phyloP scores from a whole-genome alignment of 2,113 vertebrate species.

The Sigmodon hispidus region DNA sequence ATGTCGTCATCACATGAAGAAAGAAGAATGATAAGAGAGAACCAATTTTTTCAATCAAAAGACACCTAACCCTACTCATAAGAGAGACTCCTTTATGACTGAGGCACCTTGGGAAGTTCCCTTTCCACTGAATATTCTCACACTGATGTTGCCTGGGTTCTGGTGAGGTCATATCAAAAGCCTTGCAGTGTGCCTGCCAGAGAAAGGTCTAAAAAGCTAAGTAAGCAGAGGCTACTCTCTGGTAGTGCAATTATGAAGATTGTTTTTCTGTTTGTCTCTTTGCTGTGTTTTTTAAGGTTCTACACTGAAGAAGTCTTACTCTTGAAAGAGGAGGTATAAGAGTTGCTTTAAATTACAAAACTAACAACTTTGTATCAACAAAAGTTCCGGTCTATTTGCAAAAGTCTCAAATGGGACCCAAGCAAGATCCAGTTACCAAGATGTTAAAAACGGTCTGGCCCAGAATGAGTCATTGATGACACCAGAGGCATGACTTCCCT shows the following conservation, averaged over 20 bases:
- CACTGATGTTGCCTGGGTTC: not conserved
- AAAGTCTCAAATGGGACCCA: not conserved
- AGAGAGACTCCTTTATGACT: not conserved
- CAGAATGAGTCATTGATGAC: not conserved
- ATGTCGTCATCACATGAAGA: fast-evolving
- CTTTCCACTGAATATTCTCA: not conserved
- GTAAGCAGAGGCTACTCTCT: not conserved
- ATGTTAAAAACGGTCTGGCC: not conserved
- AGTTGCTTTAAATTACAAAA: not conserved
- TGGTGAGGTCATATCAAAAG: not conserved
- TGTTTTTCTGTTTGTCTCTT: not conserved
- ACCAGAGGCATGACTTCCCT: not conserved
- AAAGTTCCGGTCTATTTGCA: not conserved
- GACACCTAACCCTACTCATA: not conserved
- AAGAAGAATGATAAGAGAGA: not conserved
- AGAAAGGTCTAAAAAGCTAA: not conserved
- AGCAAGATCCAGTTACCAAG: not conserved
- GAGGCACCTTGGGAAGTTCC: not conserved
- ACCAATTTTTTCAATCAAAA: too few species aligned
- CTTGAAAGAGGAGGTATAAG: not conserved
- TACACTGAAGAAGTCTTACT: not conserved
- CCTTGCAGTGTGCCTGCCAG: not conserved
- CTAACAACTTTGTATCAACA: not conserved
- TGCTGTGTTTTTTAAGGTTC: not conserved
- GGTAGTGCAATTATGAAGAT: not conserved